Conservation (phyloP, 2,797 vertebrate species). For the Neosalanx taihuensis region DNA sequence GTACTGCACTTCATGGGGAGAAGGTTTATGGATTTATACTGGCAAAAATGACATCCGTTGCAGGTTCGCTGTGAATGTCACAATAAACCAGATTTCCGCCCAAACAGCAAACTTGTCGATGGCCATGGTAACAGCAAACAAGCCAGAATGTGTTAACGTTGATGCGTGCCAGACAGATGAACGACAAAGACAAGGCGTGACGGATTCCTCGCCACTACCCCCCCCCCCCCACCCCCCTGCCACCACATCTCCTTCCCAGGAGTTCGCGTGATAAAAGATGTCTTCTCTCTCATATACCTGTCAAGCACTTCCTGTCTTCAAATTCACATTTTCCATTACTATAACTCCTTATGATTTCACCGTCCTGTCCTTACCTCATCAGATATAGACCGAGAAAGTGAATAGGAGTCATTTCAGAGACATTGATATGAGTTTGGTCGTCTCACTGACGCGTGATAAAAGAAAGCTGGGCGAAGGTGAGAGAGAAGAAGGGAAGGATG, state of each 20-base stretch:
- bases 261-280: not conserved
- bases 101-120: not conserved
- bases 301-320: not conserved
- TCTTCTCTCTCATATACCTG: not conserved
- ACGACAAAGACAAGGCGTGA: slow-evolving; percentile 6
- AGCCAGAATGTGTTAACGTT: not conserved
- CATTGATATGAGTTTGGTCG: not conserved
- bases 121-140: slow-evolving; percentile 10
- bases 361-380: too few species aligned
- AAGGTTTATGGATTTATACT: too few species aligned
- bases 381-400: too few species aligned
- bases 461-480: not conserved
- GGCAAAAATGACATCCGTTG: too few species aligned
- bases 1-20: too few species aligned
- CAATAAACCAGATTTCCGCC: not conserved
- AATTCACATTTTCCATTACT: not conserved
- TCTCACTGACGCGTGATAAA: not conserved
- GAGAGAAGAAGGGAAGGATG: not conserved
- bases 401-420: not conserved
- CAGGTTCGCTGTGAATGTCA: too few species aligned
- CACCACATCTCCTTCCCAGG: too few species aligned
- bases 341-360: too few species aligned
- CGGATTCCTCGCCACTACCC: too few species aligned
- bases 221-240: too few species aligned
- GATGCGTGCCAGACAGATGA: not conserved